Conservation (phyloP, 35 echinoderm and acorn worm genomes). For the Strongylocentrotus purpuratus region DNA sequence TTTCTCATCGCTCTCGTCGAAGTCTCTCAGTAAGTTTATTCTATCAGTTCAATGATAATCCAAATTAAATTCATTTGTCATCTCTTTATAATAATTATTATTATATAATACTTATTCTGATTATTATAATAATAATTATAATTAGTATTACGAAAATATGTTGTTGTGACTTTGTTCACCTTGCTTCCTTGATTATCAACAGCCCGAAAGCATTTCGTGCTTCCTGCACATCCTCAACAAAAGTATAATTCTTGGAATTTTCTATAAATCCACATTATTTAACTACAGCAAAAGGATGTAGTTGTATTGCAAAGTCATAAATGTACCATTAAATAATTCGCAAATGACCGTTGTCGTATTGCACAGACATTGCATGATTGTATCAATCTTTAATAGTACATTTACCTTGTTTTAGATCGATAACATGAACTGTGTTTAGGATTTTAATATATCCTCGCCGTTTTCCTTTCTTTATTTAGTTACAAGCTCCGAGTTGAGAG, state of each 20-base stretch:
- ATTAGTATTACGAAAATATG: no score
- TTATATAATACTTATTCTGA: no score
- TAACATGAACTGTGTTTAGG: neutral
- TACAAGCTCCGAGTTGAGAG: conserved; percentile 90
- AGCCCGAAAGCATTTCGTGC: neutral
- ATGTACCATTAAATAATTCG: neutral
- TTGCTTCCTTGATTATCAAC: neutral
- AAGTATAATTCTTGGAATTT: neutral
- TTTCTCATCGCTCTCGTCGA: conserved; percentile 73
- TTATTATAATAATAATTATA: no score
- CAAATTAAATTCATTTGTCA: no score
- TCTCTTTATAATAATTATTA: no score
- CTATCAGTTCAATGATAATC: neutral
- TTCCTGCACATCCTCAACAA: neutral
- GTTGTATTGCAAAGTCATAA: no score
- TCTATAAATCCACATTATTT: neutral
- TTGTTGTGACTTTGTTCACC: no score
- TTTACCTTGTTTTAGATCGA: neutral
- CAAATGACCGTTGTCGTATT: neutral
- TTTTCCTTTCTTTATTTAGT: conserved; percentile 59
- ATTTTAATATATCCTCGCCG: neutral
- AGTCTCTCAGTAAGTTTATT: conserved; percentile 80
- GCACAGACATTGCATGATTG: neutral
- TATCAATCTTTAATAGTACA: neutral
- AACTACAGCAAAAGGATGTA: no score